phyloP scores from a whole-genome alignment of 2,888 invertebrate species.

The Pachydiplax longipennis region DNA sequence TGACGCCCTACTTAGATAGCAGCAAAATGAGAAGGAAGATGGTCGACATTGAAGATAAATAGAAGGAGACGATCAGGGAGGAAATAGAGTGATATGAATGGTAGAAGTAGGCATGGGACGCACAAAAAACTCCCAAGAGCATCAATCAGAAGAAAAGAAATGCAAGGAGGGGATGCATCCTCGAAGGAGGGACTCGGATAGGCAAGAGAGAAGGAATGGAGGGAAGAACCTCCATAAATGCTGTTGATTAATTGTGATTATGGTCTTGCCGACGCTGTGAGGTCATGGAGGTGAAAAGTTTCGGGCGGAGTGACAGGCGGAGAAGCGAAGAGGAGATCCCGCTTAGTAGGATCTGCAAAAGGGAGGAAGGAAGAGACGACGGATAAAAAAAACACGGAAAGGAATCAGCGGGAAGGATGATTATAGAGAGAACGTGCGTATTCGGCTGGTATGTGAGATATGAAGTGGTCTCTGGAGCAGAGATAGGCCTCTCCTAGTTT shows the following conservation, averaged over 20 bases:
- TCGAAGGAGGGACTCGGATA: neutral
- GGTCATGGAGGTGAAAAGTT: neutral
- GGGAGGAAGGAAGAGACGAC: neutral
- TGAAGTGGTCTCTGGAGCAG: neutral
- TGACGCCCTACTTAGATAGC: neutral
- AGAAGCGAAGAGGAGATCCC: neutral
- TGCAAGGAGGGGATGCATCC: no score
- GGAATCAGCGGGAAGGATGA: neutral
- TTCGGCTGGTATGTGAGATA: neutral
- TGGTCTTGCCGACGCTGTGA: neutral
- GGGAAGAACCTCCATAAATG: neutral
- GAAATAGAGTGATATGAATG: neutral
- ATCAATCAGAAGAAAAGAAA: no score
- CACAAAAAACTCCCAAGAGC: neutral
- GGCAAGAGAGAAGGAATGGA: neutral
- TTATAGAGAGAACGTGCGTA: neutral
- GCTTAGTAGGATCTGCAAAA: neutral
- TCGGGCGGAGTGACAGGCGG: neutral
- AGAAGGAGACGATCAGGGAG: neutral
- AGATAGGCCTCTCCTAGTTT: neutral
- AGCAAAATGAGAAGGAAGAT: neutral
- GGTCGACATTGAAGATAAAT: neutral
- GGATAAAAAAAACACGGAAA: neutral
- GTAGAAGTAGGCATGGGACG: neutral
- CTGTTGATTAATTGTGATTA: neutral